Conservation (phyloP, 2,113 vertebrate genomes). For the Cephalopholis sonnerati region DNA sequence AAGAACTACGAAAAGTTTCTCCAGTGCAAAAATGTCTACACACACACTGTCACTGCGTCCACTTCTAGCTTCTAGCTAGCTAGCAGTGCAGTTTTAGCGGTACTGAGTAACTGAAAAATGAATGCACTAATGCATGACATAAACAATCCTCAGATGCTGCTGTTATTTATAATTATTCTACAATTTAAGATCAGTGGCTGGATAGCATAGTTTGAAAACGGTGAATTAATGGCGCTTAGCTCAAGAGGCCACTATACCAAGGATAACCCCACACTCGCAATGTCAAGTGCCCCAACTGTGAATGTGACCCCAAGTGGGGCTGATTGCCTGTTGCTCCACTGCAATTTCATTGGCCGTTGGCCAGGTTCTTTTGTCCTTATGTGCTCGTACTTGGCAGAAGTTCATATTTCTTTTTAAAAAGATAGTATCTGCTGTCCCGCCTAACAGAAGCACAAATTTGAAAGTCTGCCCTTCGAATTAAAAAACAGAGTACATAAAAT, state of each 20-base stretch:
- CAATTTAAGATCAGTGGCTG: background rate
- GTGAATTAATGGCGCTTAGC: background rate
- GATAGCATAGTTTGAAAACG: background rate
- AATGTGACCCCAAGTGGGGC: background rate
- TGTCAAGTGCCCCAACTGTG: too few relatives aligned
- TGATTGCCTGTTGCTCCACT: background rate
- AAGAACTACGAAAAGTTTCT: too few relatives aligned
- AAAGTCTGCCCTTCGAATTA: too few relatives aligned
- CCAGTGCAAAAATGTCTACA: too few relatives aligned
- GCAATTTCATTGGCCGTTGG: background rate
- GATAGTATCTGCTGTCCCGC: background rate
- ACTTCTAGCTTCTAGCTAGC: too few relatives aligned
- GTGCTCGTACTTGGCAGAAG: background rate
- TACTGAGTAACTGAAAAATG: background rate
- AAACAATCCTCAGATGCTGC: too few relatives aligned
- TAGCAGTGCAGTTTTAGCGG: background rate
- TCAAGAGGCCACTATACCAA: background rate
- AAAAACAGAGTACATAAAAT: too few relatives aligned
- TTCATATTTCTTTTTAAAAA: background rate
- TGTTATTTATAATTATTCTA: background rate
- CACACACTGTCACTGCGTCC: background rate
- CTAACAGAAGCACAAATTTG: too few relatives aligned
- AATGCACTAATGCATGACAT: background rate
- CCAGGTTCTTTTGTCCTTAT: background rate
- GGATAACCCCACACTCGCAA: too few relatives aligned